Conservation (phyloP, 2,888 invertebrate species). For the Troides helena region DNA sequence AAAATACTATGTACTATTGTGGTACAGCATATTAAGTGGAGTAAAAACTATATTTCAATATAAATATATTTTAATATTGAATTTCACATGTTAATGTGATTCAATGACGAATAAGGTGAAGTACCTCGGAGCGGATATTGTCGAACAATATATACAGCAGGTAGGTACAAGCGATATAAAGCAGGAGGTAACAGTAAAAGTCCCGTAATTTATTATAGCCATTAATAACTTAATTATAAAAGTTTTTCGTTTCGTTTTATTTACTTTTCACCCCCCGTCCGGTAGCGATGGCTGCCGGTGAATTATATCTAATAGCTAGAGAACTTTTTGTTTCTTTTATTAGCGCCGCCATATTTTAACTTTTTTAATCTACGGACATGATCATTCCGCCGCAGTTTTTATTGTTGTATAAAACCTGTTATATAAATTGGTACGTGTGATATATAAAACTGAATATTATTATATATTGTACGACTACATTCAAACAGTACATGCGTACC, state of each 20-base stretch:
- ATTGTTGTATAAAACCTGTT: neutral
- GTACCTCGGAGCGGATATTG: neutral
- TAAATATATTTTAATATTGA: too few relatives aligned
- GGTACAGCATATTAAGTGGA: too few relatives aligned
- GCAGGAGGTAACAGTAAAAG: slow-evolving; percentile 29
- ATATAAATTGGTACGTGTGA: neutral
- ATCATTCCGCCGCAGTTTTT: neutral
- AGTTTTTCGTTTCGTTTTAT: slow-evolving; percentile 31
- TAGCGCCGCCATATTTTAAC: slow-evolving; percentile 23
- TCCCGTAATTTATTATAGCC: slow-evolving; percentile 29
- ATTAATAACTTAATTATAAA: slow-evolving; percentile 32
- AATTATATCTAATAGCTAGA: slow-evolving; percentile 29
- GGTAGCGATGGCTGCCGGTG: slow-evolving; percentile 28
- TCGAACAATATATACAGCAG: slow-evolving; percentile 18
- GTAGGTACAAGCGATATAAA: slow-evolving; percentile 18
- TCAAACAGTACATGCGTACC: too few relatives aligned
- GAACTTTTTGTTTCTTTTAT: slow-evolving; percentile 29
- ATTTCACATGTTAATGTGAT: neutral
- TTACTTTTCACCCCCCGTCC: slow-evolving; percentile 30
- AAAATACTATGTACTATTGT: too few relatives aligned
- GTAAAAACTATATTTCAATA: too few relatives aligned
- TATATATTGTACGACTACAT: too few relatives aligned
- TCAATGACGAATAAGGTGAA: neutral
- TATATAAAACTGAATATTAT: neutral
- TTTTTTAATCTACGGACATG: slow-evolving; percentile 20